phyloP scores from a whole-genome alignment of 2,888 invertebrate genomes.

The Tribolium freemani region DNA sequence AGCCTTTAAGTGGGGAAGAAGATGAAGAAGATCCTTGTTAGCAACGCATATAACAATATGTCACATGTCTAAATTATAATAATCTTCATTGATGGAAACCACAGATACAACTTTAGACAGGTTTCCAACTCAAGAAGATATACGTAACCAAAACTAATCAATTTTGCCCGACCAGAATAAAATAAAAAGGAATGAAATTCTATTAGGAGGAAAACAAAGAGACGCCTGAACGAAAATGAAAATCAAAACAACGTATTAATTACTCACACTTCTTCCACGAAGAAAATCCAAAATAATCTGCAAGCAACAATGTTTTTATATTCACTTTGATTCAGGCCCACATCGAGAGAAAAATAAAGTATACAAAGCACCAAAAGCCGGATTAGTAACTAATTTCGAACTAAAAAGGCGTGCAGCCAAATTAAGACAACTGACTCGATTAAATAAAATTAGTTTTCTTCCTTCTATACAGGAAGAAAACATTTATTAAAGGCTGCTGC shows the following conservation, averaged over 20 bases:
- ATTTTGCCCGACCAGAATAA: slow-evolving; percentile 16
- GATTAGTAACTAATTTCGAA: slow-evolving; percentile 44
- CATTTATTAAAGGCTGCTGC: slow-evolving; percentile 4
- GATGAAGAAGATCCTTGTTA: slow-evolving; percentile 77
- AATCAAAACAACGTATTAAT: slow-evolving; percentile 44
- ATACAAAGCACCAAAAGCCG: slow-evolving; percentile 50
- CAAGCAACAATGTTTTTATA: slow-evolving; percentile 52
- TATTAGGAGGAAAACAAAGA: slow-evolving; percentile 23
- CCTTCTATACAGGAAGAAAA: slow-evolving; percentile 40
- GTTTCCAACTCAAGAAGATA: slow-evolving; percentile 39
- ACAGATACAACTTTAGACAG: slow-evolving; percentile 6
- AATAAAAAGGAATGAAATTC: slow-evolving; percentile 31
- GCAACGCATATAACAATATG: slow-evolving; percentile 63
- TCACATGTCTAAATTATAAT: slow-evolving; percentile 46
- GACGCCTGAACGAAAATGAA: slow-evolving; percentile 50
- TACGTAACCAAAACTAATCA: neutral
- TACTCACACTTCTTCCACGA: slow-evolving; percentile 66
- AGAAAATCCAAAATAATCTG: slow-evolving; percentile 61
- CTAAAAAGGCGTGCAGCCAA: slow-evolving; percentile 56
- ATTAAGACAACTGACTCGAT: slow-evolving; percentile 53
- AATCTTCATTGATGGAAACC: slow-evolving; percentile 37
- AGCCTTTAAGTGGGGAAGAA: slow-evolving; percentile 95
- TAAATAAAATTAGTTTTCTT: slow-evolving; percentile 59
- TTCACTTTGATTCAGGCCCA: slow-evolving; percentile 42
- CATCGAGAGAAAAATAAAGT: neutral